Evolutionary conservation across 2,797 vertebrate genomes (phyloP).

Genomic region (Molossus alvarezi): DNA sequence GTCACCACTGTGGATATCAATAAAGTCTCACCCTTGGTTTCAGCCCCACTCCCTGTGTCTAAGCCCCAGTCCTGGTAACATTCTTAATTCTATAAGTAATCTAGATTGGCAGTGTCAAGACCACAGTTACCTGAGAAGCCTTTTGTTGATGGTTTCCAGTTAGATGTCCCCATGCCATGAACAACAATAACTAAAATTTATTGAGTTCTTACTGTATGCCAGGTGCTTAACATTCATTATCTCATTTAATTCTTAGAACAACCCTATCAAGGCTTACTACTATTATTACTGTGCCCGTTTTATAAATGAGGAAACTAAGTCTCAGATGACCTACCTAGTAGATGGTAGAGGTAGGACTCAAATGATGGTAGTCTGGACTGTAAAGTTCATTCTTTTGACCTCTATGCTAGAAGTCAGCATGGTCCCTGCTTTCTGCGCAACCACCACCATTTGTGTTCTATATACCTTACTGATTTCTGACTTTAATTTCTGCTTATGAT

Average conservation of each 20-base stretch:
- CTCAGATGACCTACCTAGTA: neutral
- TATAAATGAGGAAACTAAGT: neutral
- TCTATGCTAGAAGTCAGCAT: neutral
- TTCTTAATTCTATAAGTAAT: neutral
- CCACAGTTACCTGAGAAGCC: neutral
- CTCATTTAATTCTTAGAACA: too few relatives aligned
- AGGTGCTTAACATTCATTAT: too few relatives aligned
- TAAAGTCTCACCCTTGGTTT: neutral
- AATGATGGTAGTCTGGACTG: neutral
- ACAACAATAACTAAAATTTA: neutral
- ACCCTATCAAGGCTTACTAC: too few relatives aligned
- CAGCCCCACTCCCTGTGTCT: neutral
- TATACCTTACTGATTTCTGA: neutral
- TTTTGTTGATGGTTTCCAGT: neutral
- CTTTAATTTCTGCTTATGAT: conserved; percentile 21
- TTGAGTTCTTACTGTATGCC: too few relatives aligned
- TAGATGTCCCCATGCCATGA: neutral
- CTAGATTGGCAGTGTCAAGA: neutral
- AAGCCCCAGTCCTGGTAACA: neutral
- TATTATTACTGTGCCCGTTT: too few relatives aligned
- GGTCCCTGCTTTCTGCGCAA: neutral
- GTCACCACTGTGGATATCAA: neutral
- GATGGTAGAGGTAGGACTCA: neutral
- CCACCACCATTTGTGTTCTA: neutral
- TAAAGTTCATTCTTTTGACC: neutral